Base-by-base conservation (phyloP, 2,113 vertebrate genomes). In the Rhynchopsitta pachyrhyncha region DNA sequence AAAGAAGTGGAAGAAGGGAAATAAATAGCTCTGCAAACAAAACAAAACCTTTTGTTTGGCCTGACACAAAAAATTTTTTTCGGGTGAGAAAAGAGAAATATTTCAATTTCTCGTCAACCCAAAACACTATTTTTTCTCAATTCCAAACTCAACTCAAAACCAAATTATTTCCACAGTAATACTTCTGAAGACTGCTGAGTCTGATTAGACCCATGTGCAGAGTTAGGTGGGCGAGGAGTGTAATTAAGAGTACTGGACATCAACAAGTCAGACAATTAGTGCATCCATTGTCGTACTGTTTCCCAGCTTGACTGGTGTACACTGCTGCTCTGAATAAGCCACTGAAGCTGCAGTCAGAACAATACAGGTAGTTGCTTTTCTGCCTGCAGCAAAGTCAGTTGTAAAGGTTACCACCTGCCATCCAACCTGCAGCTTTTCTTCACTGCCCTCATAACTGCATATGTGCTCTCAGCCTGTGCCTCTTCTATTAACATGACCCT, bases 1-100 rank as follows among this genome's bases (percentile, higher is more conserved):
- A 41, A 89, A 90, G 66, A 59, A 74, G 50, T 79, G 22, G 70
- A 60, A 82, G 82, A 83, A 60, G 50, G 50, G 60, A 89, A 91
- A 74, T 74, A 89, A 91, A 77, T 74, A 86, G 28, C 28, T 23
- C 81, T 84, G 64, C 31, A 82, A 75, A 89, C 31, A 92, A 90
- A 88, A 13, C 33, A 86, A 94, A 95, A 69, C 44, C 37, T 93
- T 94, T 90, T 92, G 35, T 80, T 97, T 97, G 88, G 85, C 82
- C 75, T 5, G 10, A 80, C 63, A 55, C 24, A 35, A 23, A 59
- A 39, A 1, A 50, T 24, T 57, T 64, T 67, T 55, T 39, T 11
- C 0, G 2, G 44, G 16, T 88, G 67, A 73, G 71, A 87, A 79
- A 68, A 86, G 17, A 47, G 74, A 69, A 74, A 59, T 77, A 86